A percentile compares a stretch with the other conserved stretches of the same genome.
Conservation (phyloP, 2,797 vertebrate genomes). For the Hylomyscus alleni region DNA sequence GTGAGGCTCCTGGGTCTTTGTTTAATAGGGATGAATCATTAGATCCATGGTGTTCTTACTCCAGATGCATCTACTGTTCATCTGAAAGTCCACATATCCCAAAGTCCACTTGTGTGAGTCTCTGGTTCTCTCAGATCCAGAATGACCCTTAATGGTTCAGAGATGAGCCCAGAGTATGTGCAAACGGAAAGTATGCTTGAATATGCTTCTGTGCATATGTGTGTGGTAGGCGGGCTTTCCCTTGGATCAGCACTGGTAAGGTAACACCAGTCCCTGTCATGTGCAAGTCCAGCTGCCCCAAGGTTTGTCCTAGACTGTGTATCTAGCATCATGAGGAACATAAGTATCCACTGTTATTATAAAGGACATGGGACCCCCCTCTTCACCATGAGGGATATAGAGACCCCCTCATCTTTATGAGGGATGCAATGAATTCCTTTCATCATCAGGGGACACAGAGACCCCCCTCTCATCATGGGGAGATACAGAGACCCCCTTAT, state of each 20-base stretch:
- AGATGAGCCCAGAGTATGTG: rapidly evolving
- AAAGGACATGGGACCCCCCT: neutral
- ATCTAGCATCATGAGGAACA: neutral
- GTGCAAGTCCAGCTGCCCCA: rapidly evolving
- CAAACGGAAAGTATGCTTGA: rapidly evolving
- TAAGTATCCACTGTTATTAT: neutral
- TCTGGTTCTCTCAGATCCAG: rapidly evolving
- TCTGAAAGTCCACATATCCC: neutral
- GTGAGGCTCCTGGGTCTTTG: neutral
- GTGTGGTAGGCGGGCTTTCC: rapidly evolving
- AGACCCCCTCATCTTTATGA: neutral
- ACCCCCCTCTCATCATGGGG: neutral
- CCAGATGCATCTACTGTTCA: neutral
- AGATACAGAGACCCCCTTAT: neutral
- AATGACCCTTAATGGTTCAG: rapidly evolving
- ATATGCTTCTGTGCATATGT: too few species aligned
- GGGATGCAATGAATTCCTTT: neutral
- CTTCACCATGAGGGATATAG: neutral
- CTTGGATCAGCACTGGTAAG: rapidly evolving
- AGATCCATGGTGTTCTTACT: neutral
- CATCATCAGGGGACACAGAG: neutral
- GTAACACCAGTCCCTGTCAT: rapidly evolving
- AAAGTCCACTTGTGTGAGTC: neutral
- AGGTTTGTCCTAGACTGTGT: rapidly evolving
- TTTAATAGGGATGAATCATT: neutral